Evolutionary conservation across 2,888 invertebrate genomes (phyloP).

Genomic region (Rotaria macrura): DNA sequence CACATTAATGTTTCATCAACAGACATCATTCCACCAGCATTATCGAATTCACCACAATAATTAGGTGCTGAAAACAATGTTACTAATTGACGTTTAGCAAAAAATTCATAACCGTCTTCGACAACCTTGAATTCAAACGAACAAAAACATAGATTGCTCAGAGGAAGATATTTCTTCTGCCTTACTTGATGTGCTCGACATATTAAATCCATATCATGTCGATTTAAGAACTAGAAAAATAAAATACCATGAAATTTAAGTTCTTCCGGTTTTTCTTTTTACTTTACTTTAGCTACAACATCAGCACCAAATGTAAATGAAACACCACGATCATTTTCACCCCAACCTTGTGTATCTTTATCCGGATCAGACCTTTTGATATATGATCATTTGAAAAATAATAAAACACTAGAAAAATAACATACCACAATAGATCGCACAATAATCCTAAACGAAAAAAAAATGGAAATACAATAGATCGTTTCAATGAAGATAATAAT

Average conservation of each 20-base stretch:
- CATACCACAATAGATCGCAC: conserved; percentile 79
- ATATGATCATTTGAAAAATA: neutral
- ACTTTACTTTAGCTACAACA: conserved; percentile 62
- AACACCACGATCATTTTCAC: conserved; percentile 93
- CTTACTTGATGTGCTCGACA: conserved; percentile 86
- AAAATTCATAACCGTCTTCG: conserved; percentile 97
- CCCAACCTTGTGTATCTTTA: conserved; percentile 71
- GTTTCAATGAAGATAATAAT: too few relatives aligned
- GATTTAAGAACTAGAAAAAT: conserved; percentile 58
- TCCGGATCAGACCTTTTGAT: conserved; percentile 58
- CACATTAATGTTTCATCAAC: conserved; percentile 98
- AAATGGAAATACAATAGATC: neutral
- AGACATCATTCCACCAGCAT: conserved; percentile 98
- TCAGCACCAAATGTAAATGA: conserved; percentile 96
- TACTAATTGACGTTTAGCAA: conserved; percentile 91
- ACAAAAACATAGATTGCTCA: neutral
- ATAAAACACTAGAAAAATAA: neutral
- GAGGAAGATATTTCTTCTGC: neutral
- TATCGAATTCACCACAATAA: conserved; percentile 94
- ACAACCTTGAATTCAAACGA: conserved; percentile 59
- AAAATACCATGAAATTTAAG: neutral
- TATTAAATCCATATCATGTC: conserved; percentile 90
- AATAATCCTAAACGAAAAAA: conserved; percentile 57
- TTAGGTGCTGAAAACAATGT: conserved; percentile 97
- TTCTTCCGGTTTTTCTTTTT: too few relatives aligned